phyloP scores from a whole-genome alignment of 2,888 invertebrate genomes.

The Nemotelus nigrinus region DNA sequence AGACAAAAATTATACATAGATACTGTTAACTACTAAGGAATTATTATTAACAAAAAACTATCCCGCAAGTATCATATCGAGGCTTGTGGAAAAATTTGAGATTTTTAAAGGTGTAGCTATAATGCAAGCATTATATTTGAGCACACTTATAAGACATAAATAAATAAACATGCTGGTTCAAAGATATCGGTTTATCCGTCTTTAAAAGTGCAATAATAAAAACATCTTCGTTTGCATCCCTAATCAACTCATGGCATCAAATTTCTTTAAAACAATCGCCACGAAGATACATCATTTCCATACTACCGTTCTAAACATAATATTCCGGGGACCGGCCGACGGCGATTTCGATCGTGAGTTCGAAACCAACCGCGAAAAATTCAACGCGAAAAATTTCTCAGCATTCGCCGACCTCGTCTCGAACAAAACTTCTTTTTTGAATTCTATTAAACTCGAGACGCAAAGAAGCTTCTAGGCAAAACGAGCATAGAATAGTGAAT shows the following conservation, averaged over 20 bases:
- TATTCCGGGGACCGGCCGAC: constrained; percentile 6
- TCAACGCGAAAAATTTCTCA: not conserved
- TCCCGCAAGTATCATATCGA: too few species aligned
- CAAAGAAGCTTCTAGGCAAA: constrained; percentile 18
- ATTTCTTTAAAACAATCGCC: constrained; percentile 15
- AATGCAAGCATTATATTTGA: too few species aligned
- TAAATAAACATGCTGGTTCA: too few species aligned
- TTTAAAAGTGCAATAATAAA: too few species aligned
- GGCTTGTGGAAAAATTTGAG: too few species aligned
- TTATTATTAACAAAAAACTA: too few species aligned
- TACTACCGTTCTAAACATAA: constrained; percentile 34
- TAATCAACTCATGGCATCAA: not conserved
- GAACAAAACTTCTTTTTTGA: constrained; percentile 3
- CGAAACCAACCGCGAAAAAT: constrained; percentile 24
- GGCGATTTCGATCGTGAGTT: constrained; percentile 27
- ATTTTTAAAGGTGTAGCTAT: too few species aligned
- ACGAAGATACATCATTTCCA: constrained; percentile 29
- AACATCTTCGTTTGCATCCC: too few species aligned
- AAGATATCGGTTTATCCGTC: too few species aligned
- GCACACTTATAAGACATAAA: too few species aligned
- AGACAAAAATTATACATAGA: too few species aligned
- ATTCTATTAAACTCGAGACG: constrained; percentile 40
- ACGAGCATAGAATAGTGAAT: not conserved
- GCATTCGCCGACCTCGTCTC: not conserved
- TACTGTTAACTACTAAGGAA: too few species aligned